Evolutionary conservation across 2,797 vertebrate genomes (phyloP), one percentile per base, ranked within the genome.

Genomic region (Parotocinclus haroldoi): DNA sequence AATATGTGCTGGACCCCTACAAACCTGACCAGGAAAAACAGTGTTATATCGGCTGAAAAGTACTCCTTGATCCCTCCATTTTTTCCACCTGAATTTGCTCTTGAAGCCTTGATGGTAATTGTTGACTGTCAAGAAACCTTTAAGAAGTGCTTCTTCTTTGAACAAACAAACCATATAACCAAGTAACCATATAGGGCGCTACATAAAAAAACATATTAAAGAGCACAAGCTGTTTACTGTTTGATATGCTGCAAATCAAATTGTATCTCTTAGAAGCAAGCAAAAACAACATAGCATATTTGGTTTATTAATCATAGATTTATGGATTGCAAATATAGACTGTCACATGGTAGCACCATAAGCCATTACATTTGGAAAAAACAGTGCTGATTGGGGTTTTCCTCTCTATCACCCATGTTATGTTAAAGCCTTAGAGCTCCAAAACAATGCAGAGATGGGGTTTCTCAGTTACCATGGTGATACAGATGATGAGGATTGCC

Each of bases 391-490:
- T 58, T 42, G 10, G 58, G 53, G 40, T 48, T 66, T 62, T 58
- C 59, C 58, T 58, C 9, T 62, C 67, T 36, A 53, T 44, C 39
- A 63, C 54, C 52, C 44, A 60, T 9, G 19, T 14, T 59, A 54
- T 40, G n/a, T 14, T 58, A 44, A 61, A 60, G 59, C n/a, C 58
- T 51, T 51, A 52, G 59, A 40, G 49, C 60, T 40, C 14, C 49
- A 71, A 63, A 63, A 62, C 52, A 73, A 57, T 57, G 58, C 49
- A 68, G 60, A 59, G 66, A 68, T 37, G 48, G 58, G 36, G 71
- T 85, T 80, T 84, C 80, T 75, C 81, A 75, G 90, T 91, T 89
- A 74, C 90, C 89, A 91, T 89, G 87, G 87, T 65, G 69, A 91
- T 76, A 76, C 27, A 27, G 27, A 27, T 27, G 27, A 27, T 27